Conservation (phyloP, 2,888 invertebrate species). For the Amphipyra tragopoginis region DNA sequence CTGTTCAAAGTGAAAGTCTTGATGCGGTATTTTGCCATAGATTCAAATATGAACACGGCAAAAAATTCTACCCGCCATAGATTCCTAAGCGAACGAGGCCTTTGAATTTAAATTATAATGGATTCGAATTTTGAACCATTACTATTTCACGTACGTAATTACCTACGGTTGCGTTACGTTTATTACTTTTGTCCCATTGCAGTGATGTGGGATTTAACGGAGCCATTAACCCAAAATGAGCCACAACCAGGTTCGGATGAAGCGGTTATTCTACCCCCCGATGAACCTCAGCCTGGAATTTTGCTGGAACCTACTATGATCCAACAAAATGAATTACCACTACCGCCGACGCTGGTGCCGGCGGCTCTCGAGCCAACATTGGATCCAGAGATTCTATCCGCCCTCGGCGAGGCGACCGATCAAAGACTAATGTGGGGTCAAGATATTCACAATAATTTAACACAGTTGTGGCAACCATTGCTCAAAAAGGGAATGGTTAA, state of each 20-base stretch:
- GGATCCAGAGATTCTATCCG: conserved; percentile 20
- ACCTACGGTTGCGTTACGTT: neutral
- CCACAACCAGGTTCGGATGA: neutral
- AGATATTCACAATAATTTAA: conserved; percentile 7
- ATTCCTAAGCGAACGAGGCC: conserved; percentile 2
- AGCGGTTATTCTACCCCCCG: neutral
- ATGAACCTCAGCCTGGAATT: conserved; percentile 1
- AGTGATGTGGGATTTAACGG: conserved; percentile 1
- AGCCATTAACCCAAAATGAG: neutral
- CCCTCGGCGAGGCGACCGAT: conserved; percentile 22
- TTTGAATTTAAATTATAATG: conserved; percentile 1
- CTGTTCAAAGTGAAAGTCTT: conserved; percentile 13
- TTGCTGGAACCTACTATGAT: neutral
- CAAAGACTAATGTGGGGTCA: conserved; percentile 1
- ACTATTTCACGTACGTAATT: neutral
- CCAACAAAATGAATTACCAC: neutral
- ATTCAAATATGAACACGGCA: conserved; percentile 7
- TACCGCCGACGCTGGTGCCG: neutral
- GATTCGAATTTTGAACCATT: conserved; percentile 7
- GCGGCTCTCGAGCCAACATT: conserved; percentile 2
- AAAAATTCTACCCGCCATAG: conserved; percentile 6
- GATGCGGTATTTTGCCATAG: conserved; percentile 13
- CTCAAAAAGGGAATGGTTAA: conserved; percentile 7
- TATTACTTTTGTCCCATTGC: neutral
- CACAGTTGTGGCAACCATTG: conserved; percentile 12